Evolutionary conservation across 2,797 vertebrate genomes (phyloP).

Genomic region (Ceyx erithaca): DNA sequence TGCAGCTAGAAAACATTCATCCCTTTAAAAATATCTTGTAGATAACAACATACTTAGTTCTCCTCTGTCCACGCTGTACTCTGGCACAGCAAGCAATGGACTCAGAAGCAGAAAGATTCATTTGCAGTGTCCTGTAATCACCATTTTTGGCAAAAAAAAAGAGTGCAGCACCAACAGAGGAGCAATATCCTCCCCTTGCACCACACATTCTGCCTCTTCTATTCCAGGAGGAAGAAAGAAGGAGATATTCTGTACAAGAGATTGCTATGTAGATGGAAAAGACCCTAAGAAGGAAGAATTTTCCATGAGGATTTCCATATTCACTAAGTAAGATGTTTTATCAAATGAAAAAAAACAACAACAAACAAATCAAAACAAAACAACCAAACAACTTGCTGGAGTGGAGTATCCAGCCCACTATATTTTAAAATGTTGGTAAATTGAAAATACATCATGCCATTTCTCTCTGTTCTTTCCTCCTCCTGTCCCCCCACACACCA

Average conservation of each 20-base stretch:
- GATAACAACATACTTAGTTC: background rate
- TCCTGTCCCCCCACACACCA: background rate
- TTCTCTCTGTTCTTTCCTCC: background rate
- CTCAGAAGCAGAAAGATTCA: background rate
- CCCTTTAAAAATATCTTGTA: background rate
- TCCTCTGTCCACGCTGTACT: background rate
- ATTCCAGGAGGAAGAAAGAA: background rate
- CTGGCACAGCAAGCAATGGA: background rate
- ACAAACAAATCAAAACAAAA: too few relatives aligned
- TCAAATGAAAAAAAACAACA: background rate
- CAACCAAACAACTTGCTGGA: background rate
- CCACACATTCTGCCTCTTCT: background rate
- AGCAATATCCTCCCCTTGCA: background rate
- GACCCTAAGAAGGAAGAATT: background rate
- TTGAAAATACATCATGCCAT: background rate
- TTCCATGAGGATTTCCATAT: background rate
- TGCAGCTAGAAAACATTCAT: background rate
- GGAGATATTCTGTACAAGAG: background rate
- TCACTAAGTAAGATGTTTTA: background rate
- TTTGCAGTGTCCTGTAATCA: background rate
- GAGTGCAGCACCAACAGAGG: background rate
- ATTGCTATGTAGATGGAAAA: rapidly evolving
- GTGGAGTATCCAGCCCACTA: background rate
- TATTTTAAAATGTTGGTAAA: background rate
- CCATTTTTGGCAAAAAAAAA: background rate